Base-by-base conservation (phyloP, 2,888 invertebrate species). In the Leptopilina syphax region DNA sequence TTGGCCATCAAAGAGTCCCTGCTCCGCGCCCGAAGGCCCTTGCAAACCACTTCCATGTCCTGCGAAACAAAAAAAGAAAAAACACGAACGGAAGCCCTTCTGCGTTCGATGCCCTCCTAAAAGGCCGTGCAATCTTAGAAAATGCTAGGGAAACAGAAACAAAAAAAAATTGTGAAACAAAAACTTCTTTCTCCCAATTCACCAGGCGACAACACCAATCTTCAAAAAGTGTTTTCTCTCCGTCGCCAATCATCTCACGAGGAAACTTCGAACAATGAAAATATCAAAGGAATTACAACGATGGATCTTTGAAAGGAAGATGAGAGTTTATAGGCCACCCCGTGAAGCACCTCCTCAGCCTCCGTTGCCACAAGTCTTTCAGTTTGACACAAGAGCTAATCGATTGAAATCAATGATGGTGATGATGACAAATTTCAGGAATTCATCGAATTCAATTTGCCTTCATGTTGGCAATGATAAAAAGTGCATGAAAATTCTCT, bases 101-200 rank as follows among this genome's bases (percentile, higher is more conserved):
- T 90, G 90, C 83, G 85, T 90, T 65, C 87, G 88, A 80, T 90
- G 89, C 65, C 89, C 90, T 12, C 84, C 88, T n/a, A 90, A 89
- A 85, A 88, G 83, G 82, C 87, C 88, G 47, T 89, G 89, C 84
- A 88, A 85, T 79, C 63, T 84, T 77, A 85, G 86, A 79, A 86
- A 87, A 76, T 89, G 88, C 82, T 86, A 84, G 73, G 82, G 68
- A 81, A 84, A 83, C 88, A 88, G 9, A 50, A 12, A 50, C 50
- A 10, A 44, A 44, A 44, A 8, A 10, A 10, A 1, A 0, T 10
- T 50, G 27, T 27, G 27, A 27, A 27, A 27, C 27, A 27, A 34
- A 34, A 3, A 34, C 50, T 50, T 50, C 10, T 50, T 50, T 50
- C 8, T 7, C 9, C 8, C 12, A 50, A 44, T 3, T 34, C 50